Percentiles rank a stretch among this genome's conserved stretches.
Evolutionary conservation across 2,888 invertebrate species (phyloP).

Genomic region (Lathronympha strigana): DNA sequence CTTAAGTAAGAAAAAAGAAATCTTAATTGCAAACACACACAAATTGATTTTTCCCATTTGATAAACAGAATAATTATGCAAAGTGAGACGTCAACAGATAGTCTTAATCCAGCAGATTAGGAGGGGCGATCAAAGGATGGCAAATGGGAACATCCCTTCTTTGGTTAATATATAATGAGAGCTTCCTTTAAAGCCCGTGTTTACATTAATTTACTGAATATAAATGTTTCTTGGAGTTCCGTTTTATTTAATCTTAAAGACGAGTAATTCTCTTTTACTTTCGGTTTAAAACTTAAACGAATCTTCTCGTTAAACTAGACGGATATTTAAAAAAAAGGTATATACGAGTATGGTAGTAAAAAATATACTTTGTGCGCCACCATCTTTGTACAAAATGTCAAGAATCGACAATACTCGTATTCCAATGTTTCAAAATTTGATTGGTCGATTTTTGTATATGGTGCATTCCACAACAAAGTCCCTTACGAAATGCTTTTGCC

Average conservation of each 20-base stretch:
- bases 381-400: no score
- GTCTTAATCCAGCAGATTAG: constrained; percentile 73
- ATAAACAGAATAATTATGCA: constrained; percentile 77
- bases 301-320: background rate
- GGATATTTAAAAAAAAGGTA: no score
- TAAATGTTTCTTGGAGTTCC: constrained; percentile 53
- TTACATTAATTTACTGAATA: constrained; percentile 75
- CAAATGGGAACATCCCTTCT: constrained; percentile 65
- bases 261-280: constrained; percentile 8
- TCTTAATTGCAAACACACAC: constrained; percentile 45
- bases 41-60: constrained; percentile 70
- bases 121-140: constrained; percentile 72
- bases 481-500: no score
- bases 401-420: no score
- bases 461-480: no score
- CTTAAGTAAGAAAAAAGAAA: no score
- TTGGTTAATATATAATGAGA: constrained; percentile 80
- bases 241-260: constrained; percentile 44
- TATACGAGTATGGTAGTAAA: no score
- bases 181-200: constrained; percentile 67
- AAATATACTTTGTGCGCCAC: no score
- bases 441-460: no score
- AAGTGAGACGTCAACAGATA: constrained; percentile 67
- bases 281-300: constrained; percentile 3
- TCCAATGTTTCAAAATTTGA: no score